Base-by-base conservation (phyloP, 2,113 vertebrate genomes). In the Sapayoa aenigma region DNA sequence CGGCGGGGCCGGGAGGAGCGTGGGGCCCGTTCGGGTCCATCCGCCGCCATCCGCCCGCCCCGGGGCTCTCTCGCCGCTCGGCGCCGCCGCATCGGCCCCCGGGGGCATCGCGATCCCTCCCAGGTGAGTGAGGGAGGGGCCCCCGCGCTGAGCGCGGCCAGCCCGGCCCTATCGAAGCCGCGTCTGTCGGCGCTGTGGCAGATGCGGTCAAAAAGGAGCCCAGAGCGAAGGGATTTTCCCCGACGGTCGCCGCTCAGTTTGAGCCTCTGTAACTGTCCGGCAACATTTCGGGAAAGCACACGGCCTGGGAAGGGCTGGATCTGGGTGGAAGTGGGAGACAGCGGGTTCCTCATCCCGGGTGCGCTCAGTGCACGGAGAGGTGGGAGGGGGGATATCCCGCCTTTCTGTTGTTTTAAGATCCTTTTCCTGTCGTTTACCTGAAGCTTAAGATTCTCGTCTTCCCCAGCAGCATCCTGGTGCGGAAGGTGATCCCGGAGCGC, bases 1-100 rank as follows among this genome's bases (percentile, higher is more conserved):
- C 49, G 62, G 41, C 1, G 4, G 1, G 0, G 0, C 0, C 0
- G 0, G 0, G 0, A 0, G 0, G 0, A 0, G 1, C 0, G 8
- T 0, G 1, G 1, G 5, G 1, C 4, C 5, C 1, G 4, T 12
- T 24, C 7, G 56, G 33, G 3, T 8, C 27, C 24, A 49, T 96
- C 93, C 56, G 6, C 12, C 23, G 74, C 84, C 89, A 96, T 96
- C 92, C 59, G 19, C 47, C 14, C 1, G 31, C 6, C 9, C 6
- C 8, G 12, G 8, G 15, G 16, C 5, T 8, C 9, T 41, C 7
- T 10, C 9, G 20, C 9, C 3, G 3, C 25, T 25, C 33, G 9
- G 30, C 14, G 14, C 24, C 18, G 8, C 30, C 17, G 2, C 74
- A n/a, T 22, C 24, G 9, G 6, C 3, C 3, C 14, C 10, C 17